These are phyloP conservation scores for Mythimna albipuncta DNA, from an alignment of 2,888 invertebrate species.

Conservation along the genomic window DNA sequence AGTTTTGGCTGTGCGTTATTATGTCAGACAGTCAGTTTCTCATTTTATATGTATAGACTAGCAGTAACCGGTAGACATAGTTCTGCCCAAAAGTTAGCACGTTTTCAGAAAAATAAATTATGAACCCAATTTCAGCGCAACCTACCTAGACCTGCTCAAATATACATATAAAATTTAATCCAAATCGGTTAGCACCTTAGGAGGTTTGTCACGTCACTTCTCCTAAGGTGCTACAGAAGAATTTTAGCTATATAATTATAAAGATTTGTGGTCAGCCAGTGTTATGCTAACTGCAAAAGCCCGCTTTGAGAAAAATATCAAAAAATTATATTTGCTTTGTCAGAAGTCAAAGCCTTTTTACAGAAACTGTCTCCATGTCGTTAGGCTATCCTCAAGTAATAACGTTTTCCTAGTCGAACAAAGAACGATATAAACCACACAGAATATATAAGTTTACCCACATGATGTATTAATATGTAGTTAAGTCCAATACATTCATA, in stretches of 20 bases:
- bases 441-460: constrained; percentile 9
- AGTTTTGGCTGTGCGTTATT: no score
- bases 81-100: no score
- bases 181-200: no score
- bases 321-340: neutral
- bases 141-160: no score
- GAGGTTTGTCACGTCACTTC: no score
- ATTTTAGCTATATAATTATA: no score
- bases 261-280: neutral
- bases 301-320: neutral
- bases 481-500: constrained; percentile 19
- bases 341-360: neutral
- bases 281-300: neutral
- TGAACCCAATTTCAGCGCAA: no score
- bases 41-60: neutral
- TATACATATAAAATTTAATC: no score
- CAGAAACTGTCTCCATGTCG: neutral
- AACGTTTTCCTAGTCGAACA: neutral
- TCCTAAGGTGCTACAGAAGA: no score
- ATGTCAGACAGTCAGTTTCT: no score
- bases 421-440: neutral
- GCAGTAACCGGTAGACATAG: no score
- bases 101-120: no score
- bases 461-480: neutral
- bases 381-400: neutral